These are phyloP conservation scores for Hemicrepidius hirtus DNA, from an alignment of 2,888 invertebrate species.

Conservation along the genomic window DNA sequence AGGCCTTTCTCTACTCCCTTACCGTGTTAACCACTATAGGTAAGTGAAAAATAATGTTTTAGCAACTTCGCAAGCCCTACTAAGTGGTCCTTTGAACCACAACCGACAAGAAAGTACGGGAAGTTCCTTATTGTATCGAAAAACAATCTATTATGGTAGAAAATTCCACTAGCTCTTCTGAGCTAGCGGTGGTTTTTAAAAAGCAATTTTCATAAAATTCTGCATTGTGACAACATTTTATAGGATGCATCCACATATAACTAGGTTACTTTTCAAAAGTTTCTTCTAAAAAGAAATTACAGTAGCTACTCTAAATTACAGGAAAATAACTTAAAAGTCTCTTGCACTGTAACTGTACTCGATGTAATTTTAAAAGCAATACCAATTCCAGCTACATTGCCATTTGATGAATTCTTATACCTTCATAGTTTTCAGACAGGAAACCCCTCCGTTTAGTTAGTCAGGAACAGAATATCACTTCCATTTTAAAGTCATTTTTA, in stretches of 20 bases:
- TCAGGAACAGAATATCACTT: no score
- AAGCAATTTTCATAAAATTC: constrained; percentile 23
- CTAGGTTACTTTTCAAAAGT: constrained; percentile 4
- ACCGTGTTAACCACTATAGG: constrained; percentile 95
- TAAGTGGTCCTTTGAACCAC: constrained; percentile 16
- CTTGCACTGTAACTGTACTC: no score
- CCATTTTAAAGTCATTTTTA: no score
- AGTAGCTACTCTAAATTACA: no score
- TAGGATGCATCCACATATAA: constrained; percentile 8
- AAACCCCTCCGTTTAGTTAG: no score
- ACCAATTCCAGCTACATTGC: no score
- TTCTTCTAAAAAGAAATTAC: neutral
- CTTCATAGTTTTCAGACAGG: no score
- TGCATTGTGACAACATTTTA: constrained; percentile 1
- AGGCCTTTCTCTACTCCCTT: constrained; percentile 94
- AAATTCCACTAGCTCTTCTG: neutral
- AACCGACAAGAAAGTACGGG: constrained; percentile 16
- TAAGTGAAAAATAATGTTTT: constrained; percentile 72
- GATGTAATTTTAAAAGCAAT: no score
- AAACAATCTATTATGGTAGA: constrained; percentile 10
- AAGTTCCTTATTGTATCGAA: constrained; percentile 23
- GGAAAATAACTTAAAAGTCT: no score
- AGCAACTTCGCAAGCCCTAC: neutral
- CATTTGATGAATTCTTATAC: no score
- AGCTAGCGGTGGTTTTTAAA: constrained; percentile 19